These are phyloP conservation scores for Capitella teleta DNA, from an alignment of 1,140 invertebrate genomes.

Conservation along the genomic window DNA sequence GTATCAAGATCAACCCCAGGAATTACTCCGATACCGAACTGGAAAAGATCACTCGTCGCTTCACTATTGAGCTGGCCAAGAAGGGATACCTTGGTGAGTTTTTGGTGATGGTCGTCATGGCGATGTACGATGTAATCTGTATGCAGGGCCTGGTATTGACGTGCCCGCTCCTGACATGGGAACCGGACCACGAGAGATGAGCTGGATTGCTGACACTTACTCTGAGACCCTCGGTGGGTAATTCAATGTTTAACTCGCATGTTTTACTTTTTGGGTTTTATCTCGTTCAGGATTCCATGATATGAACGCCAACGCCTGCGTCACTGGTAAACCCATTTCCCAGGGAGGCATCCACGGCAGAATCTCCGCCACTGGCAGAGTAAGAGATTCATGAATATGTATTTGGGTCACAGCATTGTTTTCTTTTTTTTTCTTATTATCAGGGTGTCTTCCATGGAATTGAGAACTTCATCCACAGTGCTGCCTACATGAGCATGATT, in stretches of 20 bases:
- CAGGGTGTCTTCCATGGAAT: slow-evolving; percentile 92
- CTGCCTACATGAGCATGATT: slow-evolving; percentile 93
- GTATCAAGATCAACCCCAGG: slow-evolving; percentile 93
- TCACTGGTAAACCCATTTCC: slow-evolving; percentile 96
- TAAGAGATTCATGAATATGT: too few species aligned
- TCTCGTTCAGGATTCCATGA: slow-evolving; percentile 60
- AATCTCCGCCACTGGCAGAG: slow-evolving; percentile 88
- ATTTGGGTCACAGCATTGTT: background rate
- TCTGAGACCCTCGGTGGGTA: slow-evolving; percentile 83
- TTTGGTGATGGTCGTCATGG: background rate
- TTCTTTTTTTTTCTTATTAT: background rate
- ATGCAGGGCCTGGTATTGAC: slow-evolving; percentile 76
- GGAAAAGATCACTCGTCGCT: slow-evolving; percentile 95
- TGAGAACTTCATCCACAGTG: slow-evolving; percentile 95
- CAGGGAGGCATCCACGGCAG: slow-evolving; percentile 84
- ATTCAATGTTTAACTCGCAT: background rate
- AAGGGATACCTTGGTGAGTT: slow-evolving; percentile 70
- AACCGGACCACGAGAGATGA: slow-evolving; percentile 97
- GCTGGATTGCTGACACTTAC: slow-evolving; percentile 98
- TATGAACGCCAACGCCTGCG: slow-evolving; percentile 95
- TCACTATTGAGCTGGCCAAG: slow-evolving; percentile 96
- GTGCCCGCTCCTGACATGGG: slow-evolving; percentile 98
- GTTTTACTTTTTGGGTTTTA: background rate
- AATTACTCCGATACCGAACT: slow-evolving; percentile 90
- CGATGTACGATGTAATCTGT: background rate